These are phyloP conservation scores for Eristalis intricaria DNA, from an alignment of 2,888 invertebrate genomes.

Conservation along the genomic window DNA sequence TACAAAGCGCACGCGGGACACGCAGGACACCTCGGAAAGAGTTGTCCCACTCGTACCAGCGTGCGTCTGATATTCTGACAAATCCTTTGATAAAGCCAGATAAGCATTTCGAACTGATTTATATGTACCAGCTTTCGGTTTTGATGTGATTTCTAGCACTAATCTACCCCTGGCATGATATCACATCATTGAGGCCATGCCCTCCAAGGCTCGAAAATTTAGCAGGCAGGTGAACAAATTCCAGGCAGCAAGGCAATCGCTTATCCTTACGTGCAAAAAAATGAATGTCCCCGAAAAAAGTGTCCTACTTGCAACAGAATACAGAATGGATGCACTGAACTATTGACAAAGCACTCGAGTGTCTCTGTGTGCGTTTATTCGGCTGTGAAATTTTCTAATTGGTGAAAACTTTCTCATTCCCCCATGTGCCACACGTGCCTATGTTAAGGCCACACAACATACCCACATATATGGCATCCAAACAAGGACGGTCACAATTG, in stretches of 20 bases:
- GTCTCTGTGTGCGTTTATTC: constrained; percentile 5
- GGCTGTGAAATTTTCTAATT: constrained; percentile 39
- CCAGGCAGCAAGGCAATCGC: neutral
- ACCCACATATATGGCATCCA: constrained; percentile 1
- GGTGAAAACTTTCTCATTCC: neutral
- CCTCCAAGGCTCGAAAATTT: neutral
- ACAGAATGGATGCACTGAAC: neutral
- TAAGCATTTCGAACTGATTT: no score
- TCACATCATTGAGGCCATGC: neutral
- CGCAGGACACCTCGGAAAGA: no score
- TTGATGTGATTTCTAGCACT: neutral
- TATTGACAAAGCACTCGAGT: neutral
- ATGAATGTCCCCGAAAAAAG: neutral
- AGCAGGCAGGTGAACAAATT: neutral
- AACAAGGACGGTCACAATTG: constrained; percentile 5
- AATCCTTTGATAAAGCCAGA: no score
- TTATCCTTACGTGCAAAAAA: neutral
- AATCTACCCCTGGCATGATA: neutral
- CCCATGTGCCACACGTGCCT: constrained; percentile 13
- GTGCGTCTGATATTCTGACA: no score
- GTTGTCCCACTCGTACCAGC: no score
- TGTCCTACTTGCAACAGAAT: neutral
- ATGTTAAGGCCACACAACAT: constrained; percentile 11
- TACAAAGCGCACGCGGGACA: no score
- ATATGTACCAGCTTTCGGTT: no score